Conservation (phyloP, 2,113 vertebrate genomes). For the Numenius arquata region DNA sequence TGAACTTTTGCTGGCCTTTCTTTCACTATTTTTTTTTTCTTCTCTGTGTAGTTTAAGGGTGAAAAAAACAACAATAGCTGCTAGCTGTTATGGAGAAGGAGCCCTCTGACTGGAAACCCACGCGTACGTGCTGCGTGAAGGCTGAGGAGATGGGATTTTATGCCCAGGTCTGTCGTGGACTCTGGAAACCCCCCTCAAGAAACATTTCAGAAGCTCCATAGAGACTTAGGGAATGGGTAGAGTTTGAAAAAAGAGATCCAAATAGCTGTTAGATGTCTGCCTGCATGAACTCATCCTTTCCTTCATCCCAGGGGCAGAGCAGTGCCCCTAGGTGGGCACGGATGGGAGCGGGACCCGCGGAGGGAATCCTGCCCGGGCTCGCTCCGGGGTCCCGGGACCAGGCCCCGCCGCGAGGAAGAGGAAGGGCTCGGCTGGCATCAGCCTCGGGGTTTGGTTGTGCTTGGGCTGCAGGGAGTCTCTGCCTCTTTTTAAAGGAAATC, state of each 20-base stretch:
- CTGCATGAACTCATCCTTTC: background rate
- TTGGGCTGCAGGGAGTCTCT: background rate
- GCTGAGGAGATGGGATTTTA: background rate
- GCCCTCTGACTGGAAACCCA: background rate
- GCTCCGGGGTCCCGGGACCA: too few species aligned
- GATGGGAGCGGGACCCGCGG: accelerated
- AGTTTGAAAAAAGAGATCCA: background rate
- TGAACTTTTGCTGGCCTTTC: constrained; percentile 22
- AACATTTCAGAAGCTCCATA: accelerated
- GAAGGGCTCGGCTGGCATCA: background rate
- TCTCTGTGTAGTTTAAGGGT: background rate
- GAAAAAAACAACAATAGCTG: background rate
- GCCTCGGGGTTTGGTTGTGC: background rate
- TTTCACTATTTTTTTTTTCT: background rate
- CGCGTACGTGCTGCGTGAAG: accelerated
- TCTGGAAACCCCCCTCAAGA: background rate
- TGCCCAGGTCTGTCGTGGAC: accelerated
- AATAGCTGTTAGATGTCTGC: background rate
- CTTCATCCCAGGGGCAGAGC: background rate
- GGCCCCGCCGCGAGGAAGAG: accelerated
- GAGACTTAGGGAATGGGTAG: background rate
- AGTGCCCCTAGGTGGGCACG: too few species aligned
- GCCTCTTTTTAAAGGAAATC: background rate
- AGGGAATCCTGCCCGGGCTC: too few species aligned
- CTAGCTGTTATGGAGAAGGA: background rate